phyloP scores from a whole-genome alignment of 1,140 invertebrate genomes.

The Watersipora subatra region DNA sequence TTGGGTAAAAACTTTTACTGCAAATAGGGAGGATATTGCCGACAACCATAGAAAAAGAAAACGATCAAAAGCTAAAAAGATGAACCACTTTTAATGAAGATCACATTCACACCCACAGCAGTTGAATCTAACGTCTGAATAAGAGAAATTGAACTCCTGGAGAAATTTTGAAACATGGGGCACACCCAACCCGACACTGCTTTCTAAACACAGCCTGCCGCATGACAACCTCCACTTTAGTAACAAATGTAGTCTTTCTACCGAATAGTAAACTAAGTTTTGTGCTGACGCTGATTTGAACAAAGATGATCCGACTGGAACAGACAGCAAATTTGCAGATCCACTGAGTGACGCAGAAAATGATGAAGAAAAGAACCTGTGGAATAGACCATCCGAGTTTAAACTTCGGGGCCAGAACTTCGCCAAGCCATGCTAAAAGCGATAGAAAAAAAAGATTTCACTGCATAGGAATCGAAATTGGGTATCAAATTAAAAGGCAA shows the following conservation, averaged over 20 bases:
- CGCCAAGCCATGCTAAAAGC: no score
- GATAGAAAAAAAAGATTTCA: no score
- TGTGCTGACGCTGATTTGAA: conserved; percentile 96
- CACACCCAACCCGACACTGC: no score
- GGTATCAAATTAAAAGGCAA: no score
- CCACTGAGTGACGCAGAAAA: conserved; percentile 11
- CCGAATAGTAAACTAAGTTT: conserved; percentile 74
- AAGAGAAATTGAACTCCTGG: no score
- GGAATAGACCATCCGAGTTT: conserved; percentile 8
- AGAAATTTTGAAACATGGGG: no score
- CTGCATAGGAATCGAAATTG: no score
- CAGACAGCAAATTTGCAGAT: conserved; percentile 11
- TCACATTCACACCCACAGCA: no score
- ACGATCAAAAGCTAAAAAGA: neutral
- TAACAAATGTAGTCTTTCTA: conserved; percentile 23
- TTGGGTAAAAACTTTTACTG: neutral
- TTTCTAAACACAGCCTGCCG: conserved; percentile 56
- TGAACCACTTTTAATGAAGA: neutral
- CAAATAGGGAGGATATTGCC: neutral
- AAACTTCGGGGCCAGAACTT: conserved; percentile 37
- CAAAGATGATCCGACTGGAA: conserved; percentile 38
- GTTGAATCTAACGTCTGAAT: neutral
- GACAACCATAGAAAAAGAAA: neutral
- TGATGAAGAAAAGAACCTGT: conserved; percentile 24
- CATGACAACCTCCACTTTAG: conserved; percentile 41